These are phyloP conservation scores for Eudyptes chrysolophus DNA, from an alignment of 2,113 vertebrate species.

Conservation along the genomic window DNA sequence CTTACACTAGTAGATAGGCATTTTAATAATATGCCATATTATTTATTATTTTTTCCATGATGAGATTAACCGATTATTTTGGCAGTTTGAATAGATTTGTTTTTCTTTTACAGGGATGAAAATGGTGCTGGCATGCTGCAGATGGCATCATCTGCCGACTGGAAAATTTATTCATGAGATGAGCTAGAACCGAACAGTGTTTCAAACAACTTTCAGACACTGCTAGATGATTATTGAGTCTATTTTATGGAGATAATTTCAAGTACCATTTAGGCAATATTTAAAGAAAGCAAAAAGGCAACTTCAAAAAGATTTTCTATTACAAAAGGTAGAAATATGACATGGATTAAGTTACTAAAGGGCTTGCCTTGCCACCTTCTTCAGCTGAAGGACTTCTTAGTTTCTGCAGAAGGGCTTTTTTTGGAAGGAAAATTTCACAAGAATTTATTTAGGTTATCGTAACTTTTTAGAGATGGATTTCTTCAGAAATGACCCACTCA, in stretches of 20 bases:
- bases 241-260: neutral
- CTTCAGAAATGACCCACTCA: neutral
- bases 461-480: neutral
- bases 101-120: neutral
- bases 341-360: neutral
- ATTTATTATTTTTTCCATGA: neutral
- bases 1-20: neutral
- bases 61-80: neutral
- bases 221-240: neutral
- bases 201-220: neutral
- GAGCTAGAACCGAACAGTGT: neutral
- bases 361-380: neutral
- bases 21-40: neutral
- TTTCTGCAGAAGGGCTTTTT: neutral
- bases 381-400: neutral
- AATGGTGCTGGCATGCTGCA: neutral
- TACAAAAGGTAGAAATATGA: neutral
- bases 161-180: neutral
- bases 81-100: neutral
- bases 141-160: neutral
- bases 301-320: neutral
- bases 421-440: neutral
- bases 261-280: neutral
- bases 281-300: neutral
- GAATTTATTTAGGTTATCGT: neutral